Evolutionary conservation across 2,797 vertebrate genomes (phyloP).

Genomic region (Cryptoblepharus egeriae): DNA sequence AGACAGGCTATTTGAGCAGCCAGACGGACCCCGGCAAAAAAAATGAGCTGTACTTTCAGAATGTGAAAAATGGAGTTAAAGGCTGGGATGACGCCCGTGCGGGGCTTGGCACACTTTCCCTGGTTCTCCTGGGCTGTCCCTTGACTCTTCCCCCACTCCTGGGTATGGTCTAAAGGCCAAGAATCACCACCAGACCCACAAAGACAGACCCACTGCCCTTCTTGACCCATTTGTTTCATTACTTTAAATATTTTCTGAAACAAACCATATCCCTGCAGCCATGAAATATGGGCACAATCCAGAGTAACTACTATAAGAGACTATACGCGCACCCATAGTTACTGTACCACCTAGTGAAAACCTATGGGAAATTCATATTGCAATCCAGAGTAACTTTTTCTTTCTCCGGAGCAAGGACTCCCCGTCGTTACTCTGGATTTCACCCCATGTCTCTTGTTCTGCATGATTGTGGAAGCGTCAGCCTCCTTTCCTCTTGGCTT

Average conservation of each 20-base stretch:
- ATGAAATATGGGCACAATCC: too few species aligned
- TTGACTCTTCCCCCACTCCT: constrained; percentile 11
- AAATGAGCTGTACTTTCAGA: constrained; percentile 81
- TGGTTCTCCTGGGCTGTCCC: constrained; percentile 27
- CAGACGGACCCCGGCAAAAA: constrained; percentile 83
- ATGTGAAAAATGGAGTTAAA: constrained; percentile 77
- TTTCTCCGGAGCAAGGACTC: too few species aligned
- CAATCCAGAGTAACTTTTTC: too few species aligned
- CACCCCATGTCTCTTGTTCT: accelerated
- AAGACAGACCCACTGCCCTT: not conserved
- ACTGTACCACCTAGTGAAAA: too few species aligned
- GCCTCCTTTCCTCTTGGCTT: constrained; percentile 25
- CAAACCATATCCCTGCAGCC: accelerated
- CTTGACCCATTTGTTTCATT: constrained; percentile 10
- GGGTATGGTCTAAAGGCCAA: constrained; percentile 52
- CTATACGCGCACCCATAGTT: too few species aligned
- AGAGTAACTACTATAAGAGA: too few species aligned
- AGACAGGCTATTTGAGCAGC: constrained; percentile 87
- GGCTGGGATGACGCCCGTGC: not conserved
- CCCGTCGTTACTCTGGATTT: too few species aligned
- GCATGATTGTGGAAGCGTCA: not conserved
- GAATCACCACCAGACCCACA: too few species aligned
- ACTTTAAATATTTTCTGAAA: not conserved
- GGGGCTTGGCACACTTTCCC: not conserved
- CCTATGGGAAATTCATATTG: too few species aligned